These are phyloP conservation scores for Astyanax mexicanus DNA, from an alignment of 2,797 vertebrate species.

Conservation along the genomic window DNA sequence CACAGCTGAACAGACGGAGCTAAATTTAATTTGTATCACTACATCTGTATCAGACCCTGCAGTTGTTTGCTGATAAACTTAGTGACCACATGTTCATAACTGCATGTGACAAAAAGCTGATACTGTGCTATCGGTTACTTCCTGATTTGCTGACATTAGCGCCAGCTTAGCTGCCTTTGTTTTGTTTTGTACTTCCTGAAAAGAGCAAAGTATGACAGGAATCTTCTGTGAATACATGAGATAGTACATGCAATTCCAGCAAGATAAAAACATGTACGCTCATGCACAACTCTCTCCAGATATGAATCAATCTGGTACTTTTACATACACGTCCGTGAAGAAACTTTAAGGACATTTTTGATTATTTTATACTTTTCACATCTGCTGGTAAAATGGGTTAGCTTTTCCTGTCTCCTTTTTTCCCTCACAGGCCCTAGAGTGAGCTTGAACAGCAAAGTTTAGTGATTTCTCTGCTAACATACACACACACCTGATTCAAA, in stretches of 20 bases:
- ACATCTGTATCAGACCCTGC: neutral
- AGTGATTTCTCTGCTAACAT: no score
- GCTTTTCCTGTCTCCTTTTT: neutral
- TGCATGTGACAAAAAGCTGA: constrained; percentile 3
- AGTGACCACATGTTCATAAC: neutral
- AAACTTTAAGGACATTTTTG: no score
- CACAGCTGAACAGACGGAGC: neutral
- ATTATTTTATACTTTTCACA: no score
- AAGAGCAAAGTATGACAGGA: neutral
- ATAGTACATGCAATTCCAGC: neutral
- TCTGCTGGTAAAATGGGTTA: no score
- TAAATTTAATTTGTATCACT: neutral
- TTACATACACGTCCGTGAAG: no score
- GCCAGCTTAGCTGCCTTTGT: neutral
- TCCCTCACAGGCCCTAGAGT: no score
- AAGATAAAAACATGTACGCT: neutral
- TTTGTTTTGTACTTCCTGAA: neutral
- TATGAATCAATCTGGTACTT: no score
- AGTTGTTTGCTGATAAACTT: no score
- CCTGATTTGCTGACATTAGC: constrained; percentile 25
- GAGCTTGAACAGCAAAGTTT: no score
- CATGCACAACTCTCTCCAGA: no score
- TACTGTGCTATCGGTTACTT: constrained; percentile 16
- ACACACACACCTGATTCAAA: no score
- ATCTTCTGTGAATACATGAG: neutral